phyloP scores from a whole-genome alignment of 2,888 invertebrate genomes.

The Cephonodes hylas region DNA sequence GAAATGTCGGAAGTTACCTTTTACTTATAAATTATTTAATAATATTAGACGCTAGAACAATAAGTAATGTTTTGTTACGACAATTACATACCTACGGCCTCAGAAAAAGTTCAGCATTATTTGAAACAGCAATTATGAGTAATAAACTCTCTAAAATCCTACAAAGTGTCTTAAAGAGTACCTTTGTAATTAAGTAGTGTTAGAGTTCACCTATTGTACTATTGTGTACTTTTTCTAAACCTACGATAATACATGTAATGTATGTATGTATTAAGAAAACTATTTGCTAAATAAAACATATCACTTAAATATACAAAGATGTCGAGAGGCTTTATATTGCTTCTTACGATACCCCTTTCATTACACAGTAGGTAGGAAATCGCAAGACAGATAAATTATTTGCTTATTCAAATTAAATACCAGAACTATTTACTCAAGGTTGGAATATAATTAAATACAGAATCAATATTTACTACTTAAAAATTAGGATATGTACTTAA shows the following conservation, averaged over 20 bases:
- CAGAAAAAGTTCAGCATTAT: conserved; percentile 77
- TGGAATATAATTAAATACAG: neutral
- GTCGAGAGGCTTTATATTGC: neutral
- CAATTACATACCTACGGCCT: conserved; percentile 56
- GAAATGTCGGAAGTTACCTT: conserved; percentile 76
- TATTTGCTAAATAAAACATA: conserved; percentile 15
- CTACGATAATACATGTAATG: conserved; percentile 17
- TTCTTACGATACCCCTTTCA: neutral
- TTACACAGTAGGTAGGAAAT: neutral
- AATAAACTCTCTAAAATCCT: conserved; percentile 22
- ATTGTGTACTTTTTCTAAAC: conserved; percentile 27
- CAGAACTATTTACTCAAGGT: neutral
- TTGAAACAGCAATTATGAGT: conserved; percentile 26
- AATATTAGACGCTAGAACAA: conserved; percentile 70
- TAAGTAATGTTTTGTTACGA: conserved; percentile 67
- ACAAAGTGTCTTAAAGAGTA: conserved; percentile 76
- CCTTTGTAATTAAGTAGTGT: conserved; percentile 67
- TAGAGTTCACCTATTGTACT: conserved; percentile 10
- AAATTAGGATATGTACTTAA: neutral
- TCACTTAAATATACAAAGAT: conserved; percentile 10
- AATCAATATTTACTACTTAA: neutral
- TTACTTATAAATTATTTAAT: conserved; percentile 74
- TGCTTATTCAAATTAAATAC: neutral
- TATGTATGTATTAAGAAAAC: conserved; percentile 5
- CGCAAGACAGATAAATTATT: neutral